Evolutionary conservation across 2,888 invertebrate species (phyloP).

Genomic region (Vanessa cardui): DNA sequence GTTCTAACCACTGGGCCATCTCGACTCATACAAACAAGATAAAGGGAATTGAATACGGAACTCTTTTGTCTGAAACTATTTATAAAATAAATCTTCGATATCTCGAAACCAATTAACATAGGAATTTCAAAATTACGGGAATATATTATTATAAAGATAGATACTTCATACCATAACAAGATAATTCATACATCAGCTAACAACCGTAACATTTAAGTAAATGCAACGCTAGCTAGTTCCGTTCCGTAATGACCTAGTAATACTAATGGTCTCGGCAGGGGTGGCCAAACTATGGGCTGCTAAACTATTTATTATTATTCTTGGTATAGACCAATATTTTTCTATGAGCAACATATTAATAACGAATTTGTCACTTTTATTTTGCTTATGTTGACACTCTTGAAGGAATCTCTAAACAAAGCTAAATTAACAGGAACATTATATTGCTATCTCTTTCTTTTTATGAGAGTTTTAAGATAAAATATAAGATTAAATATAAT

Average conservation of each 20-base stretch:
- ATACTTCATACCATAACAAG: constrained; percentile 25
- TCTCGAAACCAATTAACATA: neutral
- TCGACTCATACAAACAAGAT: no score
- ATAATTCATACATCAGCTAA: constrained; percentile 29
- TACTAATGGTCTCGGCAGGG: constrained; percentile 11
- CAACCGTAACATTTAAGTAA: constrained; percentile 29
- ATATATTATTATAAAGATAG: constrained; percentile 2
- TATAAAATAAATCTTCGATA: neutral
- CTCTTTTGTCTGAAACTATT: neutral
- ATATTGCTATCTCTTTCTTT: no score
- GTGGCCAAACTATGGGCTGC: neutral
- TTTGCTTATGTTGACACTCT: no score
- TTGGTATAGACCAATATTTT: neutral
- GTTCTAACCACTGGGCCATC: no score
- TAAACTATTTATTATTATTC: neutral
- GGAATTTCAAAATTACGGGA: neutral
- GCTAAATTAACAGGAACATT: no score
- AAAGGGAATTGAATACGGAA: no score
- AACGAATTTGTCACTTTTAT: no score
- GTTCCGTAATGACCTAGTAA: constrained; percentile 32
- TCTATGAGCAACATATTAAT: no score
- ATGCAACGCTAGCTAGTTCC: constrained; percentile 28
- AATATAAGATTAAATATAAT: no score
- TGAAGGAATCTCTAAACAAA: no score
- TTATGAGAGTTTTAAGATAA: no score